Conservation (phyloP, 2,888 invertebrate genomes). For the Agrenia bidenticulata region DNA sequence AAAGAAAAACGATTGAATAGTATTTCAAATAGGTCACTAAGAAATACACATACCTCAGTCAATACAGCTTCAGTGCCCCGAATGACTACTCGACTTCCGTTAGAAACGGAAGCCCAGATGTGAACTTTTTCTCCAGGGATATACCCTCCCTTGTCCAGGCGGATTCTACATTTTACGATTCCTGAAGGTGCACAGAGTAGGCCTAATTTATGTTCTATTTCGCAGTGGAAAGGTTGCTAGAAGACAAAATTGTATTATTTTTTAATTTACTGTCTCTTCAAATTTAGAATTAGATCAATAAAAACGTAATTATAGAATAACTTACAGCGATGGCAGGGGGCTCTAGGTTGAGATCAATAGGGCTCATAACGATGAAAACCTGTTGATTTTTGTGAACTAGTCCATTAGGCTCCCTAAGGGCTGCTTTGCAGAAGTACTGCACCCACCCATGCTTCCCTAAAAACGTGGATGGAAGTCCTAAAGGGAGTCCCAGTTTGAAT, state of each 20-base stretch:
- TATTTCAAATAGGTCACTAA: too few species aligned
- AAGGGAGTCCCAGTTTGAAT: slow-evolving; percentile 84
- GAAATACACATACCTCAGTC: slow-evolving; percentile 68
- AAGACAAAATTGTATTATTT: slow-evolving; percentile 21
- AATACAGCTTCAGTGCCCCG: slow-evolving; percentile 82
- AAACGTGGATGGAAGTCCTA: slow-evolving; percentile 88
- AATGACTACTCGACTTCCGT: slow-evolving; percentile 81
- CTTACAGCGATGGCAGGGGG: slow-evolving; percentile 59
- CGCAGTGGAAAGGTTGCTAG: slow-evolving; percentile 85
- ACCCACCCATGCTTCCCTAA: slow-evolving; percentile 93
- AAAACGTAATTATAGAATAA: background rate
- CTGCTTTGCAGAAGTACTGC: slow-evolving; percentile 90
- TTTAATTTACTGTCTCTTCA: background rate
- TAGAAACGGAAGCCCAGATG: slow-evolving; percentile 79
- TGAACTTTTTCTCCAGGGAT: slow-evolving; percentile 89
- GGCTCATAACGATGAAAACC: slow-evolving; percentile 96
- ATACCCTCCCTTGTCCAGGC: slow-evolving; percentile 87
- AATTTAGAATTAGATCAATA: too few species aligned
- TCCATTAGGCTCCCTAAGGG: slow-evolving; percentile 81
- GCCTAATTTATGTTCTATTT: slow-evolving; percentile 86
- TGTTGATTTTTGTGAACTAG: slow-evolving; percentile 92
- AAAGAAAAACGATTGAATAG: too few species aligned
- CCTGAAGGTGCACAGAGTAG: slow-evolving; percentile 82
- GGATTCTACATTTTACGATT: slow-evolving; percentile 79
- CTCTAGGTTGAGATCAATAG: slow-evolving; percentile 87